Conservation (phyloP, 2,797 vertebrate species). For the Coluber constrictor region DNA sequence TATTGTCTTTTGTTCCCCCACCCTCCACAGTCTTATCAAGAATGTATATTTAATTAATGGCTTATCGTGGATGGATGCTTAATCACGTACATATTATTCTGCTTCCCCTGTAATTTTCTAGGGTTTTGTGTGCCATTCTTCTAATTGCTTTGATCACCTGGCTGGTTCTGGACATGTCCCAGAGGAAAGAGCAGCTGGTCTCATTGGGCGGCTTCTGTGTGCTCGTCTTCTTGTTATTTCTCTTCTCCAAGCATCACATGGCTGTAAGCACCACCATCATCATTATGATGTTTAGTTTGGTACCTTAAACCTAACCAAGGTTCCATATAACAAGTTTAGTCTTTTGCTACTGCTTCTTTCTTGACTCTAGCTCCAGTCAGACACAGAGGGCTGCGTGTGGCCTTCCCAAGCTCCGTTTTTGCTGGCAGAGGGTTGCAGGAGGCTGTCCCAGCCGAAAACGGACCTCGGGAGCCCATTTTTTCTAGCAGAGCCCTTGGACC, state of each 20-base stretch:
- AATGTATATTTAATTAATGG: background rate
- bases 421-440: too few relatives aligned
- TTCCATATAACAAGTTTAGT: too few relatives aligned
- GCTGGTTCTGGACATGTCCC: constrained; percentile 81
- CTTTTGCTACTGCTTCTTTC: too few relatives aligned
- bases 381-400: too few relatives aligned
- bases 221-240: constrained; percentile 79
- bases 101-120: constrained; percentile 52
- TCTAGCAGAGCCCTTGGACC: too few relatives aligned
- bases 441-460: too few relatives aligned
- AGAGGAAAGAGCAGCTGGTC: constrained; percentile 82
- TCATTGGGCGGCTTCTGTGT: constrained; percentile 86
- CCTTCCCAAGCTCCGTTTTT: too few relatives aligned
- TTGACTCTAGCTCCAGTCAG: too few relatives aligned
- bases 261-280: constrained; percentile 70
- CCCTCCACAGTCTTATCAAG: background rate
- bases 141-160: constrained; percentile 77
- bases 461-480: too few relatives aligned
- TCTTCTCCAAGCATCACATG: constrained; percentile 81
- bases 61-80: background rate
- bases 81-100: background rate
- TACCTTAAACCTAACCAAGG: background rate
- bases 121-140: constrained; percentile 75
- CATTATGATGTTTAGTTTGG: background rate
- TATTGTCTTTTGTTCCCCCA: too few relatives aligned